Evolutionary conservation across 2,797 vertebrate species (phyloP), one percentile per base, ranked within the genome.

Genomic region (Sebastes itinus): DNA sequence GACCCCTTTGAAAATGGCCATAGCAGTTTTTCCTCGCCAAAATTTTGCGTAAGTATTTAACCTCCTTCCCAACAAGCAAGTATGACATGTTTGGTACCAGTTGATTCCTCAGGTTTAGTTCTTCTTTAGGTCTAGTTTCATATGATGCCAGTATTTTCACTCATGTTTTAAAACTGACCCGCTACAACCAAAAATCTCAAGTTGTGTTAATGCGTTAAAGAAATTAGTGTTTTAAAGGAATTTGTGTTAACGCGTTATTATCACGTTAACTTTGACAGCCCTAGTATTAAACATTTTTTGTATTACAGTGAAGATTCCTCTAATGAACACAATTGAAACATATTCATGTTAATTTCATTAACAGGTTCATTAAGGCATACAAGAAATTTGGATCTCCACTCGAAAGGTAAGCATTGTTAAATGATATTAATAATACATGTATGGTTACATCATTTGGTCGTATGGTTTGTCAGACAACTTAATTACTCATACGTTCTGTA

Each of bases 301-400:
- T 60, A 1, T 49, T 20, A 4, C 23, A 56, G 3, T 52, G 28
- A 66, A 7, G 22, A 49, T 12, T 66, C 1, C 1, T 70, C 60
- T 59, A 1, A 30, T 33, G 6, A 72, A 27, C 22, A 18, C 12
- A 49, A 30, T 56, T 18, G 9, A 61, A 60, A 75, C 22, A 0
- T 61, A 6, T 73, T 70, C 7, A 20, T 55, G 33, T 10, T 38
- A 2, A 56, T 76, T 4, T 33, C 35, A 64, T 91, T 60, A 8
- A 72, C 90, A 99, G 99, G 94, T 99, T 99, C 91, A 98, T 99
- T 89, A 99, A 99, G 91, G 98, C 98, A 1, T 99, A 99, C 90
- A 99, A 99, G 95, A 99, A 99, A 92, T 99, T 99, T 94, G 98
- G 97, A 63, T 94, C 97, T 25, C 99, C 99, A 14, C 97, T 99